These are phyloP conservation scores for Mycogona germanica DNA, from an alignment of 2,888 invertebrate species.

Conservation along the genomic window DNA sequence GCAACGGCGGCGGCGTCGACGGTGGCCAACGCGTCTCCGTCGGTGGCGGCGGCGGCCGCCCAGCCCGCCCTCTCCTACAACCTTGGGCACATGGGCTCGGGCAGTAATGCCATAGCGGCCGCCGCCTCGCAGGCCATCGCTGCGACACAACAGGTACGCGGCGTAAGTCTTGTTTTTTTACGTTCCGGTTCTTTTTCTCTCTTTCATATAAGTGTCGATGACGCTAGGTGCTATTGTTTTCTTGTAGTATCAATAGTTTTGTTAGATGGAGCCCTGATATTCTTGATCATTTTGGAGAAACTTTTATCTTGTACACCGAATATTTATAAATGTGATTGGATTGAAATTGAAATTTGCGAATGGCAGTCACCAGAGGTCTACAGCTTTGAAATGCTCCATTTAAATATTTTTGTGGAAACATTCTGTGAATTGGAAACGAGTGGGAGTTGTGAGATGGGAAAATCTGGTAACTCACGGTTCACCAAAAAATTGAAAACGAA, in stretches of 20 bases:
- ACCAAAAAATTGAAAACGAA: too few species aligned
- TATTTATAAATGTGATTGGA: too few species aligned
- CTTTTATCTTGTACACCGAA: too few species aligned
- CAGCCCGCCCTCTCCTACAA: constrained; percentile 29
- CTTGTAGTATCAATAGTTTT: not conserved
- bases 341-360: too few species aligned
- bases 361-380: too few species aligned
- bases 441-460: too few species aligned
- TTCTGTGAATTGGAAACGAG: too few species aligned
- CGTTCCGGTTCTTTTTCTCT: not conserved
- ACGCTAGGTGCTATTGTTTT: not conserved
- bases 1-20: constrained; percentile 7
- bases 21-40: not conserved
- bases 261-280: not conserved
- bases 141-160: constrained; percentile 69
- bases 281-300: too few species aligned
- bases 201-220: not conserved
- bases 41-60: too few species aligned
- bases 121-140: constrained; percentile 94
- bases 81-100: constrained; percentile 72
- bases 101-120: constrained; percentile 75
- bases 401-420: too few species aligned
- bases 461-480: too few species aligned
- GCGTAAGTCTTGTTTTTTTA: not conserved
- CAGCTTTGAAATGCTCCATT: too few species aligned